Evolutionary conservation across 2,888 invertebrate species (phyloP).

Genomic region (Drosophila bunnanda): DNA sequence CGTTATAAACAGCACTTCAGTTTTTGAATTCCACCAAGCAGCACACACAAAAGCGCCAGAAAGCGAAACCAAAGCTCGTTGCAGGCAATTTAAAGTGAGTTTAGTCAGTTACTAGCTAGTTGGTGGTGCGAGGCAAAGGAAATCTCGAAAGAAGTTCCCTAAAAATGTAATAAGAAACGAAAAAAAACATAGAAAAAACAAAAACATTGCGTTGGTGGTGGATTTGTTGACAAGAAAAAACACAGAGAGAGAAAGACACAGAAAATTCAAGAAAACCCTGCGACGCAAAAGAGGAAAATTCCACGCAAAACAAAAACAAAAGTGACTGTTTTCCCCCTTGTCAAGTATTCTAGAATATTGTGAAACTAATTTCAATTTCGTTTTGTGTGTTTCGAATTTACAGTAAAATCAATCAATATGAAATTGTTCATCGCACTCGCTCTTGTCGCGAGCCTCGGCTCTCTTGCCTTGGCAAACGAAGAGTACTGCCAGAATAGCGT

Average conservation of each 20-base stretch:
- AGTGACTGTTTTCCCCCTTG: constrained; percentile 17
- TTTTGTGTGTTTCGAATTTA: constrained; percentile 43
- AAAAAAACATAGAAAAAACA: constrained; percentile 12
- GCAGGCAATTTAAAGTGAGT: constrained; percentile 39
- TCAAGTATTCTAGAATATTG: constrained; percentile 62
- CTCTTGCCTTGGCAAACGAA: constrained; percentile 82
- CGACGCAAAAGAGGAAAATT: constrained; percentile 56
- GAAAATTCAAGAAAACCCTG: constrained; percentile 64
- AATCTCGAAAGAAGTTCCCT: background rate
- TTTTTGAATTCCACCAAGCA: constrained; percentile 71
- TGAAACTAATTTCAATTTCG: constrained; percentile 57
- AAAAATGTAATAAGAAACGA: background rate
- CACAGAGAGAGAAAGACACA: constrained; percentile 25
- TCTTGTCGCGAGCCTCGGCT: constrained; percentile 85
- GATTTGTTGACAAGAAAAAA: constrained; percentile 25
- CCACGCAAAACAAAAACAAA: constrained; percentile 10
- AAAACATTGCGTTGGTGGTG: constrained; percentile 28
- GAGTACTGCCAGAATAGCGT: constrained; percentile 88
- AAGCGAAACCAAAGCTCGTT: constrained; percentile 40
- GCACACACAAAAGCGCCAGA: constrained; percentile 49
- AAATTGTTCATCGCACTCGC: constrained; percentile 86
- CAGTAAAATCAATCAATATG: constrained; percentile 83
- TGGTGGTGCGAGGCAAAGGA: background rate
- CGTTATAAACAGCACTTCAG: constrained; percentile 82
- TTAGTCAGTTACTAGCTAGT: constrained; percentile 30